Conservation (phyloP, 2,888 invertebrate genomes). For the Uropetala carovei region DNA sequence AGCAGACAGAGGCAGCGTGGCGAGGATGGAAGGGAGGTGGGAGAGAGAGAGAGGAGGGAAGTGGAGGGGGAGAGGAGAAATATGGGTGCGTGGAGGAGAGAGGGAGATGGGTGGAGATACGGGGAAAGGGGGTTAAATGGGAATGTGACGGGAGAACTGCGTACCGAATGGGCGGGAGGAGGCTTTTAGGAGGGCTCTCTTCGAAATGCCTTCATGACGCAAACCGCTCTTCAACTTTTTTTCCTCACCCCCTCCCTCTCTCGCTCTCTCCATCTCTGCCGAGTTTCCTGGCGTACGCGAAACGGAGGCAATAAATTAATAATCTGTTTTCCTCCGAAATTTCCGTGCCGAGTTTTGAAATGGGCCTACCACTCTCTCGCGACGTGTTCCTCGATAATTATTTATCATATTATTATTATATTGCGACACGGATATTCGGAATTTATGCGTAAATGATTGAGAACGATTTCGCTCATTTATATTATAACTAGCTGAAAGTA, state of each 20-base stretch:
- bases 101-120: background rate
- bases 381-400: too few species aligned
- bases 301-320: background rate
- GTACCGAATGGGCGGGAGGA: background rate
- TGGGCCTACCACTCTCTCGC: too few species aligned
- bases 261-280: background rate
- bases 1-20: constrained; percentile 37
- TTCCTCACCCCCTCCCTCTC: background rate
- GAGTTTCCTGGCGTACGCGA: background rate
- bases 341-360: too few species aligned
- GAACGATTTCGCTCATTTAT: too few species aligned
- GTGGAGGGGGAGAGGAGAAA: background rate
- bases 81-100: background rate
- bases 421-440: too few species aligned
- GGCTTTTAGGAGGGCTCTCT: background rate
- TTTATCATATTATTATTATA: too few species aligned
- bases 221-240: too few species aligned
- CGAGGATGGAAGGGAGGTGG: background rate
- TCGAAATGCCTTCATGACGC: too few species aligned
- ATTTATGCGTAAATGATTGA: too few species aligned
- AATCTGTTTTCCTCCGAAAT: background rate
- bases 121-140: background rate
- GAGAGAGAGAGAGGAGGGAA: background rate
- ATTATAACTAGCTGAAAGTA: too few species aligned
- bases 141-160: background rate